phyloP scores from a whole-genome alignment of 2,888 invertebrate genomes.

The Agrypnus murinus region DNA sequence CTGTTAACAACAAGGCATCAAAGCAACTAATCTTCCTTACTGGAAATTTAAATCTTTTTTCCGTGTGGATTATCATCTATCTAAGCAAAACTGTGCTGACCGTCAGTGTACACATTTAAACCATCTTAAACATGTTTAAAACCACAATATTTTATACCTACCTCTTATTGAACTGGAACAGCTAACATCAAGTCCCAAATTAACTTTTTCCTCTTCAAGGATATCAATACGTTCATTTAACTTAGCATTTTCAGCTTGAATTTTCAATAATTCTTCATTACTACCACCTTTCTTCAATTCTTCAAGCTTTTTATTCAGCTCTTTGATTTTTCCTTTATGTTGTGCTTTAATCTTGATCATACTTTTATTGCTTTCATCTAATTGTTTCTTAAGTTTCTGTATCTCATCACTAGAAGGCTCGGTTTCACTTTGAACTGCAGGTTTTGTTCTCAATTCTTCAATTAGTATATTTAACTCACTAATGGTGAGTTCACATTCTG shows the following conservation, averaged over 20 bases:
- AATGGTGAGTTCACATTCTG: slow-evolving; percentile 55
- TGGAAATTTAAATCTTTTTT: too few relatives aligned
- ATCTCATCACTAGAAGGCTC: slow-evolving; percentile 66
- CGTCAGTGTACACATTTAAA: too few relatives aligned
- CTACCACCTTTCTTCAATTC: slow-evolving; percentile 80
- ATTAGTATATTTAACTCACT: slow-evolving; percentile 69
- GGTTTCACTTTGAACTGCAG: slow-evolving; percentile 44
- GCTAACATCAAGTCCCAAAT: slow-evolving; percentile 83
- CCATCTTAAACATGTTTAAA: too few relatives aligned
- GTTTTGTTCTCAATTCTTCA: slow-evolving; percentile 58
- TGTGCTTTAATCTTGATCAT: slow-evolving; percentile 85
- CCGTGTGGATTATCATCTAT: too few relatives aligned
- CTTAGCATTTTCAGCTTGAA: slow-evolving; percentile 77
- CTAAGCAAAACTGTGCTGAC: too few relatives aligned
- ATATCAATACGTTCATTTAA: slow-evolving; percentile 79
- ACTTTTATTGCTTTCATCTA: slow-evolving; percentile 84
- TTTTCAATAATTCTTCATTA: slow-evolving; percentile 77
- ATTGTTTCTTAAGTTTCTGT: slow-evolving; percentile 78
- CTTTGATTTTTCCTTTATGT: slow-evolving; percentile 82
- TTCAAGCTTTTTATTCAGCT: slow-evolving; percentile 84
- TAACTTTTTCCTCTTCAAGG: slow-evolving; percentile 88
- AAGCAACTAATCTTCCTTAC: too few relatives aligned
- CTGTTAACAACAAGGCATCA: too few relatives aligned
- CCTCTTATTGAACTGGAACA: background rate
- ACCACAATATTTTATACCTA: too few relatives aligned